Evolutionary conservation across 1,140 invertebrate species (phyloP).

Genomic region (Sesamia nonagrioides): DNA sequence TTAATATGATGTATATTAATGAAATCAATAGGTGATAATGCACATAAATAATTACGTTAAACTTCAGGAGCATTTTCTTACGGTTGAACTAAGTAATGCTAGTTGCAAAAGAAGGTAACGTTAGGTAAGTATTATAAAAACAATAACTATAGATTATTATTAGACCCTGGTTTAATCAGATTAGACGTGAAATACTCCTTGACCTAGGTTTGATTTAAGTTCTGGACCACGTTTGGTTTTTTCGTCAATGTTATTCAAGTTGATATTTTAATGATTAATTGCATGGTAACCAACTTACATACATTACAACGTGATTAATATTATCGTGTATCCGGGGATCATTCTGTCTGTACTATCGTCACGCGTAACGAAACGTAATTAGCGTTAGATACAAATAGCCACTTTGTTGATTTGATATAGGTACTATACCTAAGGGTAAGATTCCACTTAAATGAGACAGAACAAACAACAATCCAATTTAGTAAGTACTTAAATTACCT

Average conservation of each 20-base stretch:
- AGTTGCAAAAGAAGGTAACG: no score
- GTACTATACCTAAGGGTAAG: no score
- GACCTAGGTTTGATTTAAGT: conserved; percentile 13
- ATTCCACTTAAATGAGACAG: no score
- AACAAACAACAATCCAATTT: no score
- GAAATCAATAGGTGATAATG: background rate
- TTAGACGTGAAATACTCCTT: conserved; percentile 23
- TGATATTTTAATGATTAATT: background rate
- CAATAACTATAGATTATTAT: background rate
- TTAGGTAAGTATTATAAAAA: background rate
- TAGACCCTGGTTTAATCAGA: conserved; percentile 22
- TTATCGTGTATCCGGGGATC: background rate
- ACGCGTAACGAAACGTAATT: background rate
- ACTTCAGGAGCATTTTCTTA: no score
- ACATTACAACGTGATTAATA: background rate
- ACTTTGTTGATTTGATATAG: background rate
- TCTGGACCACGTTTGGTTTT: background rate
- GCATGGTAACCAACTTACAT: background rate
- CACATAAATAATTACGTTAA: background rate
- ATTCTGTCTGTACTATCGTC: background rate
- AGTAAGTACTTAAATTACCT: no score
- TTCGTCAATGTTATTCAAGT: background rate
- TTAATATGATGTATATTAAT: background rate
- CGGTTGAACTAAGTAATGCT: background rate
- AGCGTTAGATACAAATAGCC: background rate